Evolutionary conservation across 2,888 invertebrate genomes (phyloP).

Genomic region (Julus scanicus): DNA sequence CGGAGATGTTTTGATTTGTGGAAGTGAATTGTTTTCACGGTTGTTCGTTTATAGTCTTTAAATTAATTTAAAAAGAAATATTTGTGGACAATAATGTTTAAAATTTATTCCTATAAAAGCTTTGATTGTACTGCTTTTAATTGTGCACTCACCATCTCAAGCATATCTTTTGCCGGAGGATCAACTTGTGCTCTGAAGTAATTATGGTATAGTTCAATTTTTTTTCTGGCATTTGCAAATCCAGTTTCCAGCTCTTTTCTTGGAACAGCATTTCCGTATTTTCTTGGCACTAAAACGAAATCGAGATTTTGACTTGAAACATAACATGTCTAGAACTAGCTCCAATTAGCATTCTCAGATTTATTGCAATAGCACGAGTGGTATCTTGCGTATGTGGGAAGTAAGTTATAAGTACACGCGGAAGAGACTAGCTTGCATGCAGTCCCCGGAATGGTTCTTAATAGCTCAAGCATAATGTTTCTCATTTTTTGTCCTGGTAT

Average conservation of each 20-base stretch:
- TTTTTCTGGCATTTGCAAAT: constrained; percentile 68
- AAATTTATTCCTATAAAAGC: too few species aligned
- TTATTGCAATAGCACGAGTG: not conserved
- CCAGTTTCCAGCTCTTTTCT: constrained; percentile 59
- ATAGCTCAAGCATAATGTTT: not conserved
- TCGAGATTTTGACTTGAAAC: not conserved
- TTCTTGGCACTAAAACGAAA: constrained; percentile 59
- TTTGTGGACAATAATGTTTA: not conserved
- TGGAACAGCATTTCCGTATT: constrained; percentile 60
- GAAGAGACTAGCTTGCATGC: constrained; percentile 11
- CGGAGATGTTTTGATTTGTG: too few species aligned
- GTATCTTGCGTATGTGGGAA: too few species aligned
- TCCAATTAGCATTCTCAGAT: not conserved
- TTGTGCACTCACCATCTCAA: constrained; percentile 74
- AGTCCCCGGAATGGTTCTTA: not conserved
- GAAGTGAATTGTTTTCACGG: too few species aligned
- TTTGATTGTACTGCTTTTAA: too few species aligned
- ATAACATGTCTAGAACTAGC: not conserved
- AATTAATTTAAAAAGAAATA: constrained; percentile 6
- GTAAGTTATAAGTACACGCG: not conserved
- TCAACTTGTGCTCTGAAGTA: constrained; percentile 79
- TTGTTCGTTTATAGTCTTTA: too few species aligned
- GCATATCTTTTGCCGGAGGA: constrained; percentile 83
- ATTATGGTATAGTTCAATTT: constrained; percentile 81
- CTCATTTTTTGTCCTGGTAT: not conserved